These are phyloP conservation scores for Chloroclystis v-ata DNA, from an alignment of 2,888 invertebrate genomes.

Conservation along the genomic window DNA sequence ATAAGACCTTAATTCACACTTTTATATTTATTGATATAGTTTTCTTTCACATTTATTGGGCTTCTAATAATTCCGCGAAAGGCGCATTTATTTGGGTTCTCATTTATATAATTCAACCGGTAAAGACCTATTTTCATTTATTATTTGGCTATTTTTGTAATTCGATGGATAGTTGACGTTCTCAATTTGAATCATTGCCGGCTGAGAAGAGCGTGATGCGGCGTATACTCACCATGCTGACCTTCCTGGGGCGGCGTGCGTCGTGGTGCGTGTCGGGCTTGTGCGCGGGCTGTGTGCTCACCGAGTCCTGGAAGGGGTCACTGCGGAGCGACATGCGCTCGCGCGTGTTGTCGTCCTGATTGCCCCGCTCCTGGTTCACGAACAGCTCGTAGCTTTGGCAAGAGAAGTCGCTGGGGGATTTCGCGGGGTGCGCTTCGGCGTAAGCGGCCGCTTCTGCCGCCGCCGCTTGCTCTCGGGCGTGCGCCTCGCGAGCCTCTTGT, in stretches of 20 bases:
- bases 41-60: too few relatives aligned
- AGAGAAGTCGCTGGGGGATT: slow-evolving; percentile 94
- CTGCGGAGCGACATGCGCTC: slow-evolving; percentile 95
- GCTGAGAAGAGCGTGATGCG: slow-evolving; percentile 34
- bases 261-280: slow-evolving; percentile 78
- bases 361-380: slow-evolving; percentile 91
- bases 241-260: slow-evolving; percentile 85
- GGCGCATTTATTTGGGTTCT: too few relatives aligned
- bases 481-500: slow-evolving; percentile 78
- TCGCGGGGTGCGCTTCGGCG: slow-evolving; percentile 82
- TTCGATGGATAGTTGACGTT: too few relatives aligned
- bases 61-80: too few relatives aligned
- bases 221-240: slow-evolving; percentile 91
- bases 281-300: slow-evolving; percentile 87
- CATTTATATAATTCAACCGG: too few relatives aligned
- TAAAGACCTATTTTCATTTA: too few relatives aligned
- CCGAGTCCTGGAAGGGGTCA: slow-evolving; percentile 90
- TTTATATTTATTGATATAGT: too few relatives aligned
- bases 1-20: too few relatives aligned
- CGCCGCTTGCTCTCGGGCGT: slow-evolving; percentile 80
- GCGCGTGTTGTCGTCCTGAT: slow-evolving; percentile 92
- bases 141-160: too few relatives aligned
- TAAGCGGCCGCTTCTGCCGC: slow-evolving; percentile 81
- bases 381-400: slow-evolving; percentile 95
- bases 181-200: slow-evolving; percentile 63